Conservation (phyloP, 2,797 vertebrate genomes). For the Spinibarbus caldwelli region DNA sequence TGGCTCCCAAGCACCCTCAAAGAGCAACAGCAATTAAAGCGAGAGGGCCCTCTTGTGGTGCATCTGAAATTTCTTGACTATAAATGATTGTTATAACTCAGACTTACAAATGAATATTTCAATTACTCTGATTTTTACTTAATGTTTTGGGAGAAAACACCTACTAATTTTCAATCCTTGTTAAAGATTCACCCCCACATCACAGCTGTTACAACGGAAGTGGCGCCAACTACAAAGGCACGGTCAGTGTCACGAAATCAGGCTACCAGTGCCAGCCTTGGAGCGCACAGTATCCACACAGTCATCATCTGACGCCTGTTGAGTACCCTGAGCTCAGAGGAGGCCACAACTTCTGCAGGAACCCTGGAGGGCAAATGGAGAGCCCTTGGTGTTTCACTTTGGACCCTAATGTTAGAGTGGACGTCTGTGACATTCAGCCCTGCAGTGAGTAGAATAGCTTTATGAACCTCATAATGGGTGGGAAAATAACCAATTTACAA, state of each 20-base stretch:
- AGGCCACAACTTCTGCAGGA: conserved; percentile 93
- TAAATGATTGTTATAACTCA: not conserved
- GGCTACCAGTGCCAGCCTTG: conserved; percentile 92
- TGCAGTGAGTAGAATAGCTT: conserved; percentile 88
- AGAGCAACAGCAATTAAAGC: conserved; percentile 18
- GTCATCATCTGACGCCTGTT: conserved; percentile 80
- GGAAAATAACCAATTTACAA: not conserved
- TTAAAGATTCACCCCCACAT: conserved; percentile 77
- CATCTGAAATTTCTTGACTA: not conserved
- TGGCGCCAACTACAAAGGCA: conserved; percentile 90
- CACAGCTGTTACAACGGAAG: conserved; percentile 94
- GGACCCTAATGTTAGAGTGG: conserved; percentile 88
- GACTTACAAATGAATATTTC: not conserved
- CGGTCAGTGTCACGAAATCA: conserved; percentile 84
- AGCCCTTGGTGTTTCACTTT: conserved; percentile 98
- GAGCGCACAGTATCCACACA: conserved; percentile 90
- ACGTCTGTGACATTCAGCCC: conserved; percentile 91
- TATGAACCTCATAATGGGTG: too few relatives aligned
- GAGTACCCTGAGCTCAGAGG: conserved; percentile 90
- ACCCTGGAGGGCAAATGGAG: conserved; percentile 94
- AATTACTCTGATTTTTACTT: not conserved
- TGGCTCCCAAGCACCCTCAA: not conserved
- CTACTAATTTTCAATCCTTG: conserved; percentile 53
- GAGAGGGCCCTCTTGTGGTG: conserved; percentile 61
- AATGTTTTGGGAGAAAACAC: not conserved